Evolutionary conservation across 2,113 vertebrate genomes (phyloP), one percentile per base, ranked within the genome.

Genomic region (rabbit (Oryctolagus cuniculus)): DNA sequence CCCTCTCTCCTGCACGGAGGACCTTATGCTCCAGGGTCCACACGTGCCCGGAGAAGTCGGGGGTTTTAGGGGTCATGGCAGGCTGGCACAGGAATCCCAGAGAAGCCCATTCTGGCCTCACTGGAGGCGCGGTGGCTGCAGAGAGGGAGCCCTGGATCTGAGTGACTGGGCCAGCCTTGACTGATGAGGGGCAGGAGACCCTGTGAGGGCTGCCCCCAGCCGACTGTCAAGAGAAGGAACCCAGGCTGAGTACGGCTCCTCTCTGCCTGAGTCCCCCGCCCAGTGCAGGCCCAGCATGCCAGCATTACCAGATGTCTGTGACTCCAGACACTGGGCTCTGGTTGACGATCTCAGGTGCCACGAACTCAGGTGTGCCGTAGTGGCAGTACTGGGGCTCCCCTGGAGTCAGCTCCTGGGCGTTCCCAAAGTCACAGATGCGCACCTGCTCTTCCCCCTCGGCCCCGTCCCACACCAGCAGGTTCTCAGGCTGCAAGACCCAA

Each of bases 321-420:
- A 99, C 99, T 31, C 98, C 98, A 92, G 99, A 99, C 87, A 99
- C 98, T 0, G 99, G 99, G 22, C 98, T 99, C 98, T 99, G 99
- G 98, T 99, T 99, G 92, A 99, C 99, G 31, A 99, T 99, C 98
- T 99, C 99, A 0, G 99, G 99, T 0, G 99, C 98, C 77, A 99
- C 99, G 0, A 99, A 99, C 98, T 99, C 99, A 0, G 99, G 99
- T 0, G 99, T 99, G 95, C 99, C 99, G 0, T 99, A 99, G 87
- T 99, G 99, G 98, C 99, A 99, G 97, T 99, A 99, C 93, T 99
- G 99, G 2, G 98, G 98, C 78, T 99, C 99, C 19, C 98, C 99
- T 0, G 98, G 98, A 0, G 96, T 99, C 96, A 99, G 74, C 79
- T 98, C 98, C 91, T 99, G 97, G 0, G 99, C 99, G 0, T 99